Base-by-base conservation (phyloP, 2,888 invertebrate genomes). In the Notocelia uddmanniana region DNA sequence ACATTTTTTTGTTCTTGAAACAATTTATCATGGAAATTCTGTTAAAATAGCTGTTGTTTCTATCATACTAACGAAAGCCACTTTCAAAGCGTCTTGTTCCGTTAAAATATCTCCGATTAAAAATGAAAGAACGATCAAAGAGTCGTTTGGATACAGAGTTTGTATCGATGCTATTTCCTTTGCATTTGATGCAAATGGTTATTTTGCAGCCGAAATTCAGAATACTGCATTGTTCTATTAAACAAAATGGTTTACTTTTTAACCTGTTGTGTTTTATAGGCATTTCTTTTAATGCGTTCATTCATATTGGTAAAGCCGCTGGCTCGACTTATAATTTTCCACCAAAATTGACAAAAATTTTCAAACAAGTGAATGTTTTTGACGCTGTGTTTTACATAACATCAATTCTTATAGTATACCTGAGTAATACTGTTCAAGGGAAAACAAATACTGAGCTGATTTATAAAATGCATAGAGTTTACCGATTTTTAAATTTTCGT, bases 101-200 rank as follows among this genome's bases (percentile, higher is more conserved):
- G 26, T 26, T 26, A n/a, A n/a, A n/a, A n/a, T n/a, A n/a, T n/a
- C n/a, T n/a, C n/a, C n/a, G n/a, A n/a, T n/a, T 5, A 26, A 26
- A 26, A 26, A 26, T 26, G 26, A 26, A 26, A 26, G 5, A 2
- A 26, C 26, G 26, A 26, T 5, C 5, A 26, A 26, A 26, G 2
- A 26, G 5, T 26, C 26, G 26, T 26, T 26, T 26, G 26, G 57
- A 50, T 21, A 58, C n/a, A 21, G 21, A 58, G 0, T 58, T 68
- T 21, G 34, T 34, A 13, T n/a, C 31, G 10, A 68, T 67, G 58
- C 1, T 58, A 8, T 58, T 58, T 18, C 58, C 68, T 21, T n/a
- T 68, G 34, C 58, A 68, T 68, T 10, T 58, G 5, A 58, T 68
- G 21, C 34, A 50, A 37, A 58, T 11, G 1, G 34, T 58, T 13